Evolutionary conservation across 1,140 invertebrate species (phyloP).

Genomic region (Campodea augens): DNA sequence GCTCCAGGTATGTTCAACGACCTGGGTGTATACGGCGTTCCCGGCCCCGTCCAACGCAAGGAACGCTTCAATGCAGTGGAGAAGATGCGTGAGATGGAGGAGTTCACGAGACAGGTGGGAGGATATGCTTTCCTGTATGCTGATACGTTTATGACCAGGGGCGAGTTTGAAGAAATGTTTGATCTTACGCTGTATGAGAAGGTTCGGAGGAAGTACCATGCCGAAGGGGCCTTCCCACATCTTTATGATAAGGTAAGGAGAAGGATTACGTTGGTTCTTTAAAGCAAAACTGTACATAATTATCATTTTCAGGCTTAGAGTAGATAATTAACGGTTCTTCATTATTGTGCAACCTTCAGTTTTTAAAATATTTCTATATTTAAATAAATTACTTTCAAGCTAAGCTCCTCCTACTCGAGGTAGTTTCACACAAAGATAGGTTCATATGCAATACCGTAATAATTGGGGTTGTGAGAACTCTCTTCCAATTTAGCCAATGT

Average conservation of each 20-base stretch:
- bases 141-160: constrained; percentile 36
- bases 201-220: constrained; percentile 29
- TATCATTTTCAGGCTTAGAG: too few relatives aligned
- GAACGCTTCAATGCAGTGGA: constrained; percentile 29
- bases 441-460: too few relatives aligned
- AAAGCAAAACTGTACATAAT: too few relatives aligned
- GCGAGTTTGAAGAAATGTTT: constrained; percentile 38
- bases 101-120: constrained; percentile 31
- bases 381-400: too few relatives aligned
- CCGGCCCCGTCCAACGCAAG: constrained; percentile 27
- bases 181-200: constrained; percentile 28
- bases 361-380: too few relatives aligned
- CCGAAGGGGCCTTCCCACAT: constrained; percentile 30
- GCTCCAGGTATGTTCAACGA: constrained; percentile 35
- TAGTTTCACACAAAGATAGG: too few relatives aligned
- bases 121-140: constrained; percentile 41
- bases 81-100: constrained; percentile 33
- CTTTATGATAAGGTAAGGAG: constrained; percentile 37
- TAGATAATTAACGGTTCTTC: too few relatives aligned
- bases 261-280: too few relatives aligned
- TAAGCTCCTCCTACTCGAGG: too few relatives aligned
- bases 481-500: too few relatives aligned
- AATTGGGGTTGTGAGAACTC: too few relatives aligned
- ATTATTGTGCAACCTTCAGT: too few relatives aligned
- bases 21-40: constrained; percentile 35